Conservation (phyloP, 1,140 invertebrate species). For the Dinoponera quadriceps region DNA sequence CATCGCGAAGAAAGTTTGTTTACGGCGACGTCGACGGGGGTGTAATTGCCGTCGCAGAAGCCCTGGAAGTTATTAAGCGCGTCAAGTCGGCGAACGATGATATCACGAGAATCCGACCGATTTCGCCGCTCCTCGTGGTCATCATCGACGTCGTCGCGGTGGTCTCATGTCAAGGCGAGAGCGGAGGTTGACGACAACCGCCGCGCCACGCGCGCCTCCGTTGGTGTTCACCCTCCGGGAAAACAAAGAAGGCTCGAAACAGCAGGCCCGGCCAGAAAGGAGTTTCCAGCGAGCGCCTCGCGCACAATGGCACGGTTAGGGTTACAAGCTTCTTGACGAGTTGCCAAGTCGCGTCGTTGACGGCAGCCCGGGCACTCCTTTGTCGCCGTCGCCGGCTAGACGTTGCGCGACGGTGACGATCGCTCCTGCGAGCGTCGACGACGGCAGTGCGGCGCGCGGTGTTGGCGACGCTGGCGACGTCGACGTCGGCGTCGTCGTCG, state of each 20-base stretch:
- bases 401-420: constrained; percentile 71
- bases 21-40: constrained; percentile 2
- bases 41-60: constrained; percentile 34
- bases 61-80: constrained; percentile 65
- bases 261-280: constrained; percentile 71
- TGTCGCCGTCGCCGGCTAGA: constrained; percentile 72
- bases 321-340: constrained; percentile 83
- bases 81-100: constrained; percentile 39
- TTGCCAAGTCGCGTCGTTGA: constrained; percentile 82
- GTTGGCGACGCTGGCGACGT: constrained; percentile 63
- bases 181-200: constrained; percentile 65
- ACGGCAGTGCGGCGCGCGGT: constrained; percentile 37
- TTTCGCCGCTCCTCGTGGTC: constrained; percentile 2
- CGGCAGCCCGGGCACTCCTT: constrained; percentile 68
- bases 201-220: constrained; percentile 63
- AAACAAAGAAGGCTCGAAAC: constrained; percentile 79
- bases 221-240: constrained; percentile 54
- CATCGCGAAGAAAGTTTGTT: background rate
- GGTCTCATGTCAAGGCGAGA: background rate
- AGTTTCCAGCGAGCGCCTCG: constrained; percentile 70
- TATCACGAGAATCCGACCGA: background rate
- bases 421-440: constrained; percentile 63
- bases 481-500: constrained; percentile 69
- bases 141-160: background rate
- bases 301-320: constrained; percentile 82